These are phyloP conservation scores for Laodelphax striatellus DNA, from an alignment of 1,140 invertebrate species.

Conservation along the genomic window DNA sequence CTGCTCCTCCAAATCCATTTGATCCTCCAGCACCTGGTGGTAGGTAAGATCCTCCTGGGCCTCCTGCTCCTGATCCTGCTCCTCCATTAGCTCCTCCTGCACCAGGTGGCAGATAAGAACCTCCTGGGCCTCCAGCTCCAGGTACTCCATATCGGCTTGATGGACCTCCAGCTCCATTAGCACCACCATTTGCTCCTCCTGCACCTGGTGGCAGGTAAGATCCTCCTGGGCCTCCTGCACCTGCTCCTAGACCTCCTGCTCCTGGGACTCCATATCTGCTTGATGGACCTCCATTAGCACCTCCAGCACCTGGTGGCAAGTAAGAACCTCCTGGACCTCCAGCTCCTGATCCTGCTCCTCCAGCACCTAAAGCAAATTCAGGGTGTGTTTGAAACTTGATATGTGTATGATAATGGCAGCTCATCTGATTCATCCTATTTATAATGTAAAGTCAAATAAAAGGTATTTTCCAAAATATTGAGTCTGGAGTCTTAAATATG, in stretches of 20 bases:
- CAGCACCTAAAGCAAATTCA: background rate
- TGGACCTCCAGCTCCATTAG: background rate
- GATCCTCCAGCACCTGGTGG: background rate
- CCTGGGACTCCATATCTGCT: background rate
- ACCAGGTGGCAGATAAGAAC: background rate
- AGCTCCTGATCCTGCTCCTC: background rate
- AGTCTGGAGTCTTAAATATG: too few relatives aligned
- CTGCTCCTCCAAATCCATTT: too few relatives aligned
- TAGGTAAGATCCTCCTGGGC: too few relatives aligned
- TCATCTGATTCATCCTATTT: too few relatives aligned
- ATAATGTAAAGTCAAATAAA: too few relatives aligned
- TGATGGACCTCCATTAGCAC: background rate
- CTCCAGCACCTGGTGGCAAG: background rate
- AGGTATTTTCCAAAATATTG: too few relatives aligned
- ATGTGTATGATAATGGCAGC: too few relatives aligned
- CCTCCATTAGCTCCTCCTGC: background rate
- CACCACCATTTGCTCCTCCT: background rate
- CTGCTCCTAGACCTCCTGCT: background rate
- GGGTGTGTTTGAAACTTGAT: too few relatives aligned
- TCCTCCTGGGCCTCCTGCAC: background rate
- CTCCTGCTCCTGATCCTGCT: background rate
- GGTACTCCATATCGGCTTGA: background rate
- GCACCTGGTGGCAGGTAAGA: background rate
- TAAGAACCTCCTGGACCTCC: slow-evolving; percentile 1
- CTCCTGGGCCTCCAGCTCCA: background rate